Evolutionary conservation across 2,888 invertebrate genomes (phyloP).

Genomic region (Argyresthia albistria): DNA sequence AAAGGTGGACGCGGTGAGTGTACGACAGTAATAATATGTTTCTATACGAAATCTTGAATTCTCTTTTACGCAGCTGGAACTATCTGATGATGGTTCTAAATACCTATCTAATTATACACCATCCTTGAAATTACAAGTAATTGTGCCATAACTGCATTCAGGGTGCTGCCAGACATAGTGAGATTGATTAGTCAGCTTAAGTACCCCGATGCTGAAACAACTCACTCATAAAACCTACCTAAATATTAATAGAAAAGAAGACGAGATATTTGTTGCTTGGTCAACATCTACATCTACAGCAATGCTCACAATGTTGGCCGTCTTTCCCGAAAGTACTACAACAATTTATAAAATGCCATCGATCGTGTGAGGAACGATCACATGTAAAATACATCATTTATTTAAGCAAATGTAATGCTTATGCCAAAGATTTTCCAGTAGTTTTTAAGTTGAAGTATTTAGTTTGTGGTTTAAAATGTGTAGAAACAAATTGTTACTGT

Average conservation of each 20-base stretch:
- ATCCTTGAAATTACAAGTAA: neutral
- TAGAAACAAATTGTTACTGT: slow-evolving; percentile 72
- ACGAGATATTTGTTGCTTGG: no score
- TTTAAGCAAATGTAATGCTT: slow-evolving; percentile 42
- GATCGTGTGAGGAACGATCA: slow-evolving; percentile 26
- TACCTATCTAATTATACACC: no score
- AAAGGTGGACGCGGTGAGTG: no score
- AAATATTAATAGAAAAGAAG: no score
- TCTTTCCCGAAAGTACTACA: no score
- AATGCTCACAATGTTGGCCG: no score
- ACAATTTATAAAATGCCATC: no score
- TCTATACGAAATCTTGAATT: slow-evolving; percentile 33
- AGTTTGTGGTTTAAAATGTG: slow-evolving; percentile 37
- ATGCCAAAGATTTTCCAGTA: slow-evolving; percentile 67
- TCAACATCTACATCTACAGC: no score
- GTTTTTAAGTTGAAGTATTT: slow-evolving; percentile 50
- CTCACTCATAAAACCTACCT: no score
- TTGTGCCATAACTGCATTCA: slow-evolving; percentile 1
- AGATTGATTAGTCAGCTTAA: neutral
- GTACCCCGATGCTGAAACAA: neutral
- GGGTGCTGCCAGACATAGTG: neutral
- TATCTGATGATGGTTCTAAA: no score
- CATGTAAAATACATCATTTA: slow-evolving; percentile 40
- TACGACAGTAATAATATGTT: slow-evolving; percentile 64
- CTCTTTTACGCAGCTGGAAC: neutral